These are phyloP conservation scores for Brachionus calyciflorus DNA, from an alignment of 1,140 invertebrate genomes.

Conservation along the genomic window DNA sequence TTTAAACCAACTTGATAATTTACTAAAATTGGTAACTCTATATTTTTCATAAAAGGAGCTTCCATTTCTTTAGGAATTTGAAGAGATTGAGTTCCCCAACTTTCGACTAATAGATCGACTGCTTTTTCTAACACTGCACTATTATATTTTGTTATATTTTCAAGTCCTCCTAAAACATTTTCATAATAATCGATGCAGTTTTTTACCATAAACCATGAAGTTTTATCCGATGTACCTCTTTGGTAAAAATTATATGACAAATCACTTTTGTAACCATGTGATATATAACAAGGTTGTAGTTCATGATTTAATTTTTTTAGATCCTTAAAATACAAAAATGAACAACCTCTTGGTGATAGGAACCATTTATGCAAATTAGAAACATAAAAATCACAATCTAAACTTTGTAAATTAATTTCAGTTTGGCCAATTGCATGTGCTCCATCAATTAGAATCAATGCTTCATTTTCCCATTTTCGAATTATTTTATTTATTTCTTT, in stretches of 20 bases:
- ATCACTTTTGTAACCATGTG: slow-evolving; percentile 1
- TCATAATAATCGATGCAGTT: slow-evolving; percentile 5
- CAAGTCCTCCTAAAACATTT: neutral
- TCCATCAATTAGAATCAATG: slow-evolving; percentile 3
- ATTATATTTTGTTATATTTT: neutral
- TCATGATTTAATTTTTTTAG: neutral
- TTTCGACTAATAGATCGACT: neutral
- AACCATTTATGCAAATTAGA: slow-evolving; percentile 44
- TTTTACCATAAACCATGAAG: neutral
- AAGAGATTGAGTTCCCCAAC: neutral
- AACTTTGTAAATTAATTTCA: neutral
- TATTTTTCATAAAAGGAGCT: slow-evolving; percentile 32
- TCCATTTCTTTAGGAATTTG: slow-evolving; percentile 1
- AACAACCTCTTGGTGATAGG: slow-evolving; percentile 22
- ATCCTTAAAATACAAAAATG: slow-evolving; percentile 16
- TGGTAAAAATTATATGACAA: slow-evolving; percentile 12
- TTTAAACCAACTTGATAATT: neutral
- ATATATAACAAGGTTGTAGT: slow-evolving; percentile 24
- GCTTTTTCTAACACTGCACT: neutral
- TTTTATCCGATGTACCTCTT: slow-evolving; percentile 17
- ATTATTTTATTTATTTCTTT: neutral
- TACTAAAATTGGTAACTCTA: slow-evolving; percentile 2
- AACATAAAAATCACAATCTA: slow-evolving; percentile 41
- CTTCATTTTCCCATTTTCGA: neutral
- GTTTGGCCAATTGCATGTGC: slow-evolving; percentile 17